phyloP scores from a whole-genome alignment of 2,888 invertebrate genomes.

The Sminthurinus aureus region DNA sequence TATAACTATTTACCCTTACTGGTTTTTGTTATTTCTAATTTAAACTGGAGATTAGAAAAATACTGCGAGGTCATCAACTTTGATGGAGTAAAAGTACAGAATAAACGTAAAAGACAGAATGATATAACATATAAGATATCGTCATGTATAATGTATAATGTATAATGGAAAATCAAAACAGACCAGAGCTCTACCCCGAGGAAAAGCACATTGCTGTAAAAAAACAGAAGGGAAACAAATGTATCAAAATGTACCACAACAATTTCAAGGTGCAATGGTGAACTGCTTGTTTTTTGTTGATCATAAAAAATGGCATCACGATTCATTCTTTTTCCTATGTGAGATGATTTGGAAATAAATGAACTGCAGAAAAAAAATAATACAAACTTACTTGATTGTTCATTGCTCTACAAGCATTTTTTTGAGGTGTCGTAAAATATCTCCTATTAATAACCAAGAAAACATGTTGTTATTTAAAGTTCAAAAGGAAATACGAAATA shows the following conservation, averaged over 20 bases:
- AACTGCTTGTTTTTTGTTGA: too few species aligned
- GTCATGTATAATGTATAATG: too few species aligned
- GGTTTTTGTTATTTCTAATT: not conserved
- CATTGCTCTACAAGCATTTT: constrained; percentile 54
- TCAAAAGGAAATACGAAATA: too few species aligned
- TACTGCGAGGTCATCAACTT: too few species aligned
- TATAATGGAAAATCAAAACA: not conserved
- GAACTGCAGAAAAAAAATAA: not conserved
- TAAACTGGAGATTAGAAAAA: too few species aligned
- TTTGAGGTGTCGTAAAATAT: constrained; percentile 57
- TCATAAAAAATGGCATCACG: too few species aligned
- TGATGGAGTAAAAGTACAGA: too few species aligned
- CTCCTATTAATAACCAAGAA: not conserved
- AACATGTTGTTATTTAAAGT: too few species aligned
- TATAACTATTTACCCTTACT: not conserved
- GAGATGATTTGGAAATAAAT: too few species aligned
- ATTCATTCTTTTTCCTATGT: too few species aligned
- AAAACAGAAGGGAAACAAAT: not conserved
- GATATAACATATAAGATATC: too few species aligned
- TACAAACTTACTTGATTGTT: constrained; percentile 47
- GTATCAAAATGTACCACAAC: not conserved
- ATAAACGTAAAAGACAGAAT: too few species aligned
- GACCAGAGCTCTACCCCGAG: constrained; percentile 77
- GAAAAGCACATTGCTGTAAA: constrained; percentile 72
- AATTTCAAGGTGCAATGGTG: not conserved